Evolutionary conservation across 2,113 vertebrate genomes (phyloP).

Genomic region (Symphodus melops): DNA sequence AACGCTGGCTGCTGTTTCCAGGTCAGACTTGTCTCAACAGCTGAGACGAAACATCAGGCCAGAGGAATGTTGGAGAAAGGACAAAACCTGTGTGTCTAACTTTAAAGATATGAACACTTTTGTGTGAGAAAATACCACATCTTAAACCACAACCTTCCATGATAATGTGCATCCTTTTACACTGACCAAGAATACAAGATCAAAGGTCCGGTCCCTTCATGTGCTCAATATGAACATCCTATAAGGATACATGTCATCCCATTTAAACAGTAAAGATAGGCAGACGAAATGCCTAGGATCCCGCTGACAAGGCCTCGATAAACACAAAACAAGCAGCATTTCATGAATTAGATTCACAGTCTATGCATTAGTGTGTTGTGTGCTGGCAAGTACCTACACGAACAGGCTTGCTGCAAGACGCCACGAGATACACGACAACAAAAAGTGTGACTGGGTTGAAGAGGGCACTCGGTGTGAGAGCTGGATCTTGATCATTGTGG

Average conservation of each 20-base stretch:
- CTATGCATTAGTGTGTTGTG: background rate
- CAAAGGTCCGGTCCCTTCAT: background rate
- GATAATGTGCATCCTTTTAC: background rate
- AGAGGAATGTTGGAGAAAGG: conserved; percentile 70
- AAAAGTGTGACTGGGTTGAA: conserved; percentile 5
- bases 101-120: conserved; percentile 23
- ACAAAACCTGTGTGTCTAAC: conserved; percentile 39
- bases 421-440: no score
- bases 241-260: background rate
- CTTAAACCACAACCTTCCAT: background rate
- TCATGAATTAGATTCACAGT: background rate
- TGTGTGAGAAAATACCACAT: background rate
- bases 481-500: background rate
- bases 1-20: conserved; percentile 29
- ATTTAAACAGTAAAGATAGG: background rate
- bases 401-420: no score
- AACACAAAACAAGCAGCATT: conserved; percentile 9
- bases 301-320: conserved; percentile 3
- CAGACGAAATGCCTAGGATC: background rate
- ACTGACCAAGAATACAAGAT: background rate
- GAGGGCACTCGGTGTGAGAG: background rate
- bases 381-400: no score
- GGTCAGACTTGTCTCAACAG: conserved; percentile 66
- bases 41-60: conserved; percentile 50
- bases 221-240: background rate